phyloP scores from a whole-genome alignment of 2,797 vertebrate species.

The Philypnodon macrostomus region DNA sequence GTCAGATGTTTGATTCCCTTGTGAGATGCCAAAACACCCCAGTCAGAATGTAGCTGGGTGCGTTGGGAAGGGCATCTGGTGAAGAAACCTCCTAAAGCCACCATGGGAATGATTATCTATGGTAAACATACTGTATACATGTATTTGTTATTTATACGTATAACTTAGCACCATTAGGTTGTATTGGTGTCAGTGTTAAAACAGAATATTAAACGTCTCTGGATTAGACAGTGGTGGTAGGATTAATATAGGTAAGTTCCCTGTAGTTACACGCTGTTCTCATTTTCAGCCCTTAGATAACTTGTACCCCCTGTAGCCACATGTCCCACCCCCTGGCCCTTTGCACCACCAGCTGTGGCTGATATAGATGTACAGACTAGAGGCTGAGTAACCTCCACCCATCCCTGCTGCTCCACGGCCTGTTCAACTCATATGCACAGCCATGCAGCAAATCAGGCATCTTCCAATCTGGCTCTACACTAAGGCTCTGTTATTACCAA shows the following conservation, averaged over 20 bases:
- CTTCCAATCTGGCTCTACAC: slow-evolving; percentile 42
- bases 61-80: too few species aligned
- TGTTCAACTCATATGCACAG: slow-evolving; percentile 59
- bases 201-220: too few species aligned
- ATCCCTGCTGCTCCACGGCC: slow-evolving; percentile 64
- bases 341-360: slow-evolving; percentile 38
- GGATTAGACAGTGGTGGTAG: neutral
- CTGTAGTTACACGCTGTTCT: slow-evolving; percentile 3
- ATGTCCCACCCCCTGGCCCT: slow-evolving; percentile 21
- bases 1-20: too few species aligned
- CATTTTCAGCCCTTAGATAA: slow-evolving; percentile 23
- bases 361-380: slow-evolving; percentile 53
- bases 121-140: too few species aligned
- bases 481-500: slow-evolving; percentile 41
- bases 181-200: too few species aligned
- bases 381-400: slow-evolving; percentile 51
- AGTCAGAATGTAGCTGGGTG: too few species aligned
- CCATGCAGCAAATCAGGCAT: slow-evolving; percentile 63
- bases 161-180: too few species aligned
- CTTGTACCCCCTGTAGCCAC: slow-evolving; percentile 19
- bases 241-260: neutral
- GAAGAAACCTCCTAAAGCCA: too few species aligned
- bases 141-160: too few species aligned
- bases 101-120: too few species aligned
- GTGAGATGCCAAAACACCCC: too few species aligned